Percentiles rank a stretch among this genome's conserved stretches.
These are phyloP conservation scores for Drymodes brunneopygia DNA, from an alignment of 2,113 vertebrate species.

Conservation along the genomic window DNA sequence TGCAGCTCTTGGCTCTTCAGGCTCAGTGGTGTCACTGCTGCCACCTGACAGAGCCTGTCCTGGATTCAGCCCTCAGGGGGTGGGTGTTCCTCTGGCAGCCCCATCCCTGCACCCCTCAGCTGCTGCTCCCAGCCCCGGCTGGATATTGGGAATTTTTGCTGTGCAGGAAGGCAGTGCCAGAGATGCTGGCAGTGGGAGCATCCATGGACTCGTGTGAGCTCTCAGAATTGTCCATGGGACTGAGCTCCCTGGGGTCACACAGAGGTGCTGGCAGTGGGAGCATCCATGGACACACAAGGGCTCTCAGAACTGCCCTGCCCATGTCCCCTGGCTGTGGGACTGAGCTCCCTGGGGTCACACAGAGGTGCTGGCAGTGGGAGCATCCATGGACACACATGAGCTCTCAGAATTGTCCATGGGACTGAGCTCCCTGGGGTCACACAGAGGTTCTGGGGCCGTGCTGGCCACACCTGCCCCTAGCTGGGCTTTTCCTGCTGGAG, in stretches of 20 bases:
- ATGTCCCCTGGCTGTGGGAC: too few species aligned
- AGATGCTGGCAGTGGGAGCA: rapidly evolving
- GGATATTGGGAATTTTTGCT: rapidly evolving
- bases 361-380: rapidly evolving
- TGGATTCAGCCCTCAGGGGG: rapidly evolving
- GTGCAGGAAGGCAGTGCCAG: rapidly evolving
- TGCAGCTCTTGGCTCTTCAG: not conserved
- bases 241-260: rapidly evolving
- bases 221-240: not conserved
- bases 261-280: too few species aligned
- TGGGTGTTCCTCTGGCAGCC: not conserved
- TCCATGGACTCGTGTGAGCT: rapidly evolving
- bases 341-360: too few species aligned
- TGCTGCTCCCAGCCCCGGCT: rapidly evolving
- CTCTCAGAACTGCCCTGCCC: too few species aligned
- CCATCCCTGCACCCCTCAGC: not conserved
- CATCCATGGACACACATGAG: too few species aligned
- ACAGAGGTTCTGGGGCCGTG: not conserved
- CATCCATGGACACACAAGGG: too few species aligned
- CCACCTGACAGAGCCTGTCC: not conserved
- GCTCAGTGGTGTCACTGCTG: not conserved
- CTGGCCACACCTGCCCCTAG: not conserved
- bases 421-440: too few species aligned
- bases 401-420: too few species aligned
- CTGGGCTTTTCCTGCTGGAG: not conserved